phyloP scores from a whole-genome alignment of 2,797 vertebrate genomes.

The Eleutherodactylus coqui region DNA sequence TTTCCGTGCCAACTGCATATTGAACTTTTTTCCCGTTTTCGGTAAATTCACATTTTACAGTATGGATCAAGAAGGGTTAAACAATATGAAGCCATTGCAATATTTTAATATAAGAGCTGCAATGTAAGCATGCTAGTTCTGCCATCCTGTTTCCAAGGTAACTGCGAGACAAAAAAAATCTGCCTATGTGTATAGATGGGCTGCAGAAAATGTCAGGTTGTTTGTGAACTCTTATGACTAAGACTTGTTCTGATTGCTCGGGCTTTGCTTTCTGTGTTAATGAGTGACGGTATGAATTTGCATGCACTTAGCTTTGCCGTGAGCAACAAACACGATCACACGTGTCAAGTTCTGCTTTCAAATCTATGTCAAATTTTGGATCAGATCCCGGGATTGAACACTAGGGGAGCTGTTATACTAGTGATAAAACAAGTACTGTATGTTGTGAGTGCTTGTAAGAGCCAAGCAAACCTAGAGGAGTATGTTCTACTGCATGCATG shows the following conservation, averaged over 20 bases:
- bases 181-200: neutral
- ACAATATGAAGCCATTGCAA: neutral
- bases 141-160: constrained; percentile 54
- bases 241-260: neutral
- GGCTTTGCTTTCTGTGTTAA: constrained; percentile 1
- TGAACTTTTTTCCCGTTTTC: neutral
- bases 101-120: neutral
- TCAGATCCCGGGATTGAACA: constrained; percentile 5
- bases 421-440: neutral
- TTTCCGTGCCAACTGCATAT: constrained; percentile 38
- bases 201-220: constrained; percentile 15
- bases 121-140: neutral
- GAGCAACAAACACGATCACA: constrained; percentile 30
- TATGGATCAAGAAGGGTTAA: constrained; percentile 1
- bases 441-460: neutral
- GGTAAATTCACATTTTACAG: neutral
- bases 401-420: constrained; percentile 29
- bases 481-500: neutral
- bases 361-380: neutral
- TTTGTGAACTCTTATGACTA: neutral
- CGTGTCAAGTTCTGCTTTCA: constrained; percentile 26
- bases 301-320: constrained; percentile 27
- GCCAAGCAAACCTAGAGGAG: too few species aligned
- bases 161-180: constrained; percentile 15
- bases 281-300: constrained; percentile 19